Conservation (phyloP, 2,797 vertebrate species). For the Acestrorhynchus altus region DNA sequence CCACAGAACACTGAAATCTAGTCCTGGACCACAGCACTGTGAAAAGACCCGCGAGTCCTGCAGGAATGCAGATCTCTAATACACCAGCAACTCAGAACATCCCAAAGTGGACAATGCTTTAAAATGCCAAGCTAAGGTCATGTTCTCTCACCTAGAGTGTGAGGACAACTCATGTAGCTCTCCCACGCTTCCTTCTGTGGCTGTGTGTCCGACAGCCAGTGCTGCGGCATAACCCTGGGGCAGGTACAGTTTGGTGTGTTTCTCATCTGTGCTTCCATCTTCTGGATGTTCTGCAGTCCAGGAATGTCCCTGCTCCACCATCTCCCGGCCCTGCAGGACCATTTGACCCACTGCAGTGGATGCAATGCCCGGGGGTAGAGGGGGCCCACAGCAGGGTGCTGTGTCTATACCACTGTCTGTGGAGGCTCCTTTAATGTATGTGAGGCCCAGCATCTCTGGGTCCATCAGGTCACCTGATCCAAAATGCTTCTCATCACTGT, state of each 20-base stretch:
- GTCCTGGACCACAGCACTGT: too few relatives aligned
- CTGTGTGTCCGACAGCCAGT: conserved; percentile 73
- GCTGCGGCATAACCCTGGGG: conserved; percentile 82
- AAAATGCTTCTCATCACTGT: conserved; percentile 93
- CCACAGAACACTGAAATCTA: too few relatives aligned
- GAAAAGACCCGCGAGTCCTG: too few relatives aligned
- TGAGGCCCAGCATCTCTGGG: conserved; percentile 89
- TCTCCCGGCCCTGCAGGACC: conserved; percentile 71
- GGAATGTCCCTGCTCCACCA: conserved; percentile 63
- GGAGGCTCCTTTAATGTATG: conserved; percentile 94
- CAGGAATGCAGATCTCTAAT: too few relatives aligned
- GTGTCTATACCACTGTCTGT: conserved; percentile 97
- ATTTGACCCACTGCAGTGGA: conserved; percentile 70
- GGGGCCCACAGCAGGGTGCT: conserved; percentile 83
- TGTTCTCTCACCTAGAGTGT: conserved; percentile 85
- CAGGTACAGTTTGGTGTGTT: conserved; percentile 82
- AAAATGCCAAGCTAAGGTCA: not conserved
- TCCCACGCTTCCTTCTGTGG: conserved; percentile 85
- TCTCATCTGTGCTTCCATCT: conserved; percentile 73
- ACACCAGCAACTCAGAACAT: too few relatives aligned
- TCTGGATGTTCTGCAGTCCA: conserved; percentile 71
- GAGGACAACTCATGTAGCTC: conserved; percentile 93
- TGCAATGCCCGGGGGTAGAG: conserved; percentile 72
- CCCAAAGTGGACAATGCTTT: too few relatives aligned
- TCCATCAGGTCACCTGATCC: conserved; percentile 95